Percentiles rank a stretch among this genome's conserved stretches.
Conservation (phyloP, 2,113 vertebrate genomes). For the Clarias gariepinus region DNA sequence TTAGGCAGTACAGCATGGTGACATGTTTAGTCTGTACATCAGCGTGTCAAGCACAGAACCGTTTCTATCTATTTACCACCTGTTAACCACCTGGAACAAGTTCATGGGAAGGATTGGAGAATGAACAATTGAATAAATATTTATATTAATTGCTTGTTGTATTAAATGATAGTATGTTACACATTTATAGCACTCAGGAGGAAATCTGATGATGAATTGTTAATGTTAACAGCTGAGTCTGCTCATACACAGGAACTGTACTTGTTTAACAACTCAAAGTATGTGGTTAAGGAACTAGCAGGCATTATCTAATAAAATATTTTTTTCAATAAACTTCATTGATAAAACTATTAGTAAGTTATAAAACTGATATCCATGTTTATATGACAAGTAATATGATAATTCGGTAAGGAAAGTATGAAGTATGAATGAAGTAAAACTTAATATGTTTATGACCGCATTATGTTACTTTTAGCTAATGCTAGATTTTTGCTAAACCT, state of each 20-base stretch:
- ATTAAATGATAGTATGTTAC: not conserved
- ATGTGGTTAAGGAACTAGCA: not conserved
- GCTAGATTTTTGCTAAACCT: not conserved
- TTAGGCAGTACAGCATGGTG: not conserved
- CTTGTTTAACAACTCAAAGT: not conserved
- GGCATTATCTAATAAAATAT: not conserved
- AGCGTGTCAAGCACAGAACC: not conserved
- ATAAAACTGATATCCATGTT: not conserved
- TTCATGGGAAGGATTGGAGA: not conserved
- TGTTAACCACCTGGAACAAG: not conserved
- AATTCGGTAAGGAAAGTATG: too few species aligned
- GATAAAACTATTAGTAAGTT: not conserved
- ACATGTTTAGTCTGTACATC: conserved; percentile 41
- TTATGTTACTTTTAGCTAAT: not conserved
- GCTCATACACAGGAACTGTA: not conserved
- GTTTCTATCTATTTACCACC: not conserved
- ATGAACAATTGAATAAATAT: conserved; percentile 20
- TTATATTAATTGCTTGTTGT: not conserved
- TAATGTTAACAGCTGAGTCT: not conserved
- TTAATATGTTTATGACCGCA: not conserved
- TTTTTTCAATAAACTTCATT: not conserved
- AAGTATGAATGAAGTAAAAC: too few species aligned
- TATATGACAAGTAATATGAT: too few species aligned
- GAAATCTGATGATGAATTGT: not conserved
- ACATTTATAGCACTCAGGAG: not conserved